Conservation (phyloP, 2,113 vertebrate species). For the Apodemus speciosus region DNA sequence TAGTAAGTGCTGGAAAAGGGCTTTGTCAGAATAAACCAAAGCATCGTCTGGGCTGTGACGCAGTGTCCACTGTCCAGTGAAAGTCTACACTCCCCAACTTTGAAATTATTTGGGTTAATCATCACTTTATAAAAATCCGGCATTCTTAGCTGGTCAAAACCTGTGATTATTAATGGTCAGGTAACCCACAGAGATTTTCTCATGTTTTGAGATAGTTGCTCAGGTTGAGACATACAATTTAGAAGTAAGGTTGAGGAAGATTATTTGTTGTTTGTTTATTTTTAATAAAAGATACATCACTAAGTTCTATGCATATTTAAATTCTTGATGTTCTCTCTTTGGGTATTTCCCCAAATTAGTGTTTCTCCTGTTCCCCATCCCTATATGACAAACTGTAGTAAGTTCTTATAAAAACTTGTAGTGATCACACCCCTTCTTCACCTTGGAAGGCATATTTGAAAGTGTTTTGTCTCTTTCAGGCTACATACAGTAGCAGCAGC, state of each 20-base stretch:
- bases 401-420: background rate
- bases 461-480: constrained; percentile 14
- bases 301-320: background rate
- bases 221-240: background rate
- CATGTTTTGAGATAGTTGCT: background rate
- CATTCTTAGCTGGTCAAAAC: background rate
- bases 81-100: background rate
- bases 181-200: background rate
- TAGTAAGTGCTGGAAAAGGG: background rate
- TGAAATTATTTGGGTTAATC: constrained; percentile 35
- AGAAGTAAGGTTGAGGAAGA: background rate
- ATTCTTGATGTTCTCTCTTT: constrained; percentile 16
- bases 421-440: background rate
- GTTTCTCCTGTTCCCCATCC: background rate
- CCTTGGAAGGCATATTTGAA: background rate
- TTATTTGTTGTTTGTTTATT: background rate
- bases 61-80: background rate
- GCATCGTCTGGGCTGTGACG: background rate
- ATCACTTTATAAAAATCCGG: background rate
- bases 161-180: background rate
- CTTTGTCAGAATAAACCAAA: constrained; percentile 12
- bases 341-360: background rate
- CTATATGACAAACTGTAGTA: background rate
- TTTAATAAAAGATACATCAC: background rate
- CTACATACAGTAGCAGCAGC: background rate